Conservation (phyloP, 2,888 invertebrate genomes). For the Cosmopolites sordidus region DNA sequence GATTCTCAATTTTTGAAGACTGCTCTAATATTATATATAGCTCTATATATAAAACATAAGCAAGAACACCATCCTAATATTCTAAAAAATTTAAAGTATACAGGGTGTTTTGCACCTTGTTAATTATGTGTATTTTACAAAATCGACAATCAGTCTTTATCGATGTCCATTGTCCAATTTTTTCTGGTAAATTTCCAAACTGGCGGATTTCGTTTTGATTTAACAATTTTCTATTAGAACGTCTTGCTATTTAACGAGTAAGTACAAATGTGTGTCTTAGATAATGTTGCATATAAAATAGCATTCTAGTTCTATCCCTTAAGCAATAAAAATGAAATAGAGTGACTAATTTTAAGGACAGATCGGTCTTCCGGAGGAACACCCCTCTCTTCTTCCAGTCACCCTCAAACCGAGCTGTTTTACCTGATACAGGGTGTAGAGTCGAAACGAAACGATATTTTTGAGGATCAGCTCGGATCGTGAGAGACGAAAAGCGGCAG, state of each 20-base stretch:
- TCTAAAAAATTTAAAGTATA: slow-evolving; percentile 12
- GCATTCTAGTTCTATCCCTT: slow-evolving; percentile 13
- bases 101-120: no score
- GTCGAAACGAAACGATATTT: no score
- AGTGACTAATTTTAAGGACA: slow-evolving; percentile 25
- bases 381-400: no score
- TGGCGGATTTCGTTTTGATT: no score
- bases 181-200: no score
- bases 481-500: no score
- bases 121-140: neutral
- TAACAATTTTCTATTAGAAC: neutral
- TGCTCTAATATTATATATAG: slow-evolving; percentile 23
- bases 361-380: no score
- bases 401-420: no score
- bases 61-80: slow-evolving; percentile 31
- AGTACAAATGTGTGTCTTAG: slow-evolving; percentile 27
- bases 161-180: neutral
- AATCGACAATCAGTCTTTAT: neutral
- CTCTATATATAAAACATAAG: slow-evolving; percentile 18
- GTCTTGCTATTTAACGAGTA: slow-evolving; percentile 8
- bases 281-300: slow-evolving; percentile 11
- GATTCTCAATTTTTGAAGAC: slow-evolving; percentile 30
- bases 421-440: no score
- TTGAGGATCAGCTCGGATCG: no score
- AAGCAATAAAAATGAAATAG: slow-evolving; percentile 26